Percentiles rank a stretch among this genome's conserved stretches.
Evolutionary conservation across 2,888 invertebrate species (phyloP).

Genomic region (Dryobotodes eremita): DNA sequence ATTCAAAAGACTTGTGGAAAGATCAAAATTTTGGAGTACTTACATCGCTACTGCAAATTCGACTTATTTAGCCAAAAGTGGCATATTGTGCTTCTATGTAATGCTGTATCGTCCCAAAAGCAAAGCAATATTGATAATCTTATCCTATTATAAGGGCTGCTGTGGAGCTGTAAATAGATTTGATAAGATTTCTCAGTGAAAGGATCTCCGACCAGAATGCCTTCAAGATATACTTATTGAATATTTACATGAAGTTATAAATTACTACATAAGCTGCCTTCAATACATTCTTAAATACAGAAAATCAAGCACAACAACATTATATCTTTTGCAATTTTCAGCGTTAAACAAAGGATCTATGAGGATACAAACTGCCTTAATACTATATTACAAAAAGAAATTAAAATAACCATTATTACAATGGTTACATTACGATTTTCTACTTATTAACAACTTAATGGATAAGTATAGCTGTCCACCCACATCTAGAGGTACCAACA

Average conservation of each 20-base stretch:
- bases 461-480: slow-evolving; percentile 19
- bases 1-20: slow-evolving; percentile 20
- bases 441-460: not conserved
- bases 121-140: slow-evolving; percentile 24
- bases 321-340: slow-evolving; percentile 26
- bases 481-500: slow-evolving; percentile 20
- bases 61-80: slow-evolving; percentile 14
- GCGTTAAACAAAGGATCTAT: slow-evolving; percentile 7
- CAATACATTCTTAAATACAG: not conserved
- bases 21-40: slow-evolving; percentile 18
- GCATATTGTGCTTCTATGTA: not conserved
- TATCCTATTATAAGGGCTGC: slow-evolving; percentile 4
- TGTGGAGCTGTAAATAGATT: slow-evolving; percentile 29
- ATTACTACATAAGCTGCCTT: slow-evolving; percentile 18
- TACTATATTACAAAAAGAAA: slow-evolving; percentile 9
- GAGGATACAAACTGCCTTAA: not conserved
- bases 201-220: slow-evolving; percentile 8
- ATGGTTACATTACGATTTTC: not conserved
- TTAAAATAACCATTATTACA: not conserved
- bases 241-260: slow-evolving; percentile 14
- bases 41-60: slow-evolving; percentile 18
- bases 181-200: slow-evolving; percentile 5
- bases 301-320: slow-evolving; percentile 8
- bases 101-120: slow-evolving; percentile 8
- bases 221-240: slow-evolving; percentile 26